Percentiles rank a stretch among this genome's conserved stretches.
phyloP scores from a whole-genome alignment of 2,797 vertebrate genomes.

The Glossophaga mutica region DNA sequence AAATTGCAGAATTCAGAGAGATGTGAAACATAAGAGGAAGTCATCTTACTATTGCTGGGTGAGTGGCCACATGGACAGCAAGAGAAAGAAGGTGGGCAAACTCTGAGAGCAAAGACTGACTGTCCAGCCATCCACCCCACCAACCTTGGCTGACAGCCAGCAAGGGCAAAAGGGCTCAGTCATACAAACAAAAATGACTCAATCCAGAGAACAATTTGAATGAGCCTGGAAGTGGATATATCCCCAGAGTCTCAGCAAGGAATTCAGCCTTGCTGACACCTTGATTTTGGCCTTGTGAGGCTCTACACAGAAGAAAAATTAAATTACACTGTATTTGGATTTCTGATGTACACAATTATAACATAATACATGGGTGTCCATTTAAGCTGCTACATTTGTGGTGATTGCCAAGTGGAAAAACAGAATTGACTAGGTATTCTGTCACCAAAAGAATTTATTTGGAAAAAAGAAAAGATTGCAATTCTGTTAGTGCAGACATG shows the following conservation, averaged over 20 bases:
- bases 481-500: background rate
- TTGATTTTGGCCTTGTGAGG: background rate
- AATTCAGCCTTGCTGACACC: background rate
- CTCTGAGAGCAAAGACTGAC: background rate
- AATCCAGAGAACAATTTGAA: background rate
- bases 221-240: background rate
- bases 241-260: background rate
- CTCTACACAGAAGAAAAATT: background rate
- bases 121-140: rapidly evolving
- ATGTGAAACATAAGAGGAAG: background rate
- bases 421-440: background rate
- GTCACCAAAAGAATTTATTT: background rate
- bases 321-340: background rate
- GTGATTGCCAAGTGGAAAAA: background rate
- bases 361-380: background rate
- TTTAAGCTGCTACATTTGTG: background rate
- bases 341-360: background rate
- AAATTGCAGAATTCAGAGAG: background rate
- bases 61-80: background rate
- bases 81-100: background rate
- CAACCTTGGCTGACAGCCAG: background rate
- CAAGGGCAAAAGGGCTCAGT: background rate
- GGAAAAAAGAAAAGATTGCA: background rate
- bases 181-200: background rate
- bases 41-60: background rate